Evolutionary conservation across 2,797 vertebrate genomes (phyloP).

Genomic region (Tamandua tetradactyla): DNA sequence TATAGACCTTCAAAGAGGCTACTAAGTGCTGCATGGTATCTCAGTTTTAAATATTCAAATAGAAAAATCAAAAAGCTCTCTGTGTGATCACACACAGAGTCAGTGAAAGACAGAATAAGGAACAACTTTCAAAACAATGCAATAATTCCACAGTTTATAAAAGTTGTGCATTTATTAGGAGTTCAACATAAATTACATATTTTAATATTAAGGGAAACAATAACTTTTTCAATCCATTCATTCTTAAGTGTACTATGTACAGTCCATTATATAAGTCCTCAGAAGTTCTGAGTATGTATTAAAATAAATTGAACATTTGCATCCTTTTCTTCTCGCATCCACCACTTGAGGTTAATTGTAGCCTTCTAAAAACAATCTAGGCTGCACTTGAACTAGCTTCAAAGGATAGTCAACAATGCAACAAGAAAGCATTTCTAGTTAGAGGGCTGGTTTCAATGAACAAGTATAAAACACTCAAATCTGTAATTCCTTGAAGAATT

Average conservation of each 20-base stretch:
- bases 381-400: constrained; percentile 61
- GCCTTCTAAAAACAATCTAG: constrained; percentile 59
- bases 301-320: constrained; percentile 43
- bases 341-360: constrained; percentile 63
- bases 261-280: constrained; percentile 46
- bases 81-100: background rate
- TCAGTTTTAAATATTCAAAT: constrained; percentile 16
- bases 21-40: background rate
- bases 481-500: constrained; percentile 55
- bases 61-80: constrained; percentile 37
- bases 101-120: constrained; percentile 12
- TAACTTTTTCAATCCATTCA: constrained; percentile 51
- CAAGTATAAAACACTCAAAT: constrained; percentile 51
- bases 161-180: constrained; percentile 44
- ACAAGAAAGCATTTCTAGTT: constrained; percentile 59
- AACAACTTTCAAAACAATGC: constrained; percentile 48
- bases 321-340: constrained; percentile 59
- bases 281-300: constrained; percentile 2
- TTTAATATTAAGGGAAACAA: constrained; percentile 43
- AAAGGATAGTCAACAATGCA: constrained; percentile 63
- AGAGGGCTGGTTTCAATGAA: constrained; percentile 53
- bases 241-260: background rate
- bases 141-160: constrained; percentile 38
- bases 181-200: constrained; percentile 50
- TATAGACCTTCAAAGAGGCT: background rate